Percentiles rank a stretch among this genome's conserved stretches.
Conservation (phyloP, 2,113 vertebrate species). For the Pseudorasbora parva region DNA sequence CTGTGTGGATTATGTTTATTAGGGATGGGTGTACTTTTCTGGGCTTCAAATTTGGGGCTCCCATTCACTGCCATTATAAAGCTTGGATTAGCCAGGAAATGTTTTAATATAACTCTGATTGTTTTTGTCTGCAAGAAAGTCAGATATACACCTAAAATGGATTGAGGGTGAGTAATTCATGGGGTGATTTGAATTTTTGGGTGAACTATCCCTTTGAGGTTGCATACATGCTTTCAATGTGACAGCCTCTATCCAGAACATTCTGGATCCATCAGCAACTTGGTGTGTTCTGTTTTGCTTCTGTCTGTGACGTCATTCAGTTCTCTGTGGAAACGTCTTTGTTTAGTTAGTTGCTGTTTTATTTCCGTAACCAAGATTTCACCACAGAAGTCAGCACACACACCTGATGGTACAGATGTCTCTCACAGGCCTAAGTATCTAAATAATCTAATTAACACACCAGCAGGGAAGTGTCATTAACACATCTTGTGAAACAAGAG, state of each 20-base stretch:
- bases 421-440: background rate
- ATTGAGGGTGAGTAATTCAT: too few relatives aligned
- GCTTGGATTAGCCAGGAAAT: too few relatives aligned
- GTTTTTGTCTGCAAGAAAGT: too few relatives aligned
- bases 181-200: too few relatives aligned
- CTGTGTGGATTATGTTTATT: too few relatives aligned
- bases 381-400: background rate
- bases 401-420: background rate
- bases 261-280: background rate
- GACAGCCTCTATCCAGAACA: background rate
- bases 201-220: too few relatives aligned
- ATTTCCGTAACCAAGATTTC: conserved; percentile 6
- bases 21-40: too few relatives aligned
- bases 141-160: too few relatives aligned
- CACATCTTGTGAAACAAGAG: background rate
- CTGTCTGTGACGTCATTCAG: background rate
- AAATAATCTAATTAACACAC: background rate
- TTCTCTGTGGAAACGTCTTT: background rate
- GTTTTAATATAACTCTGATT: too few relatives aligned
- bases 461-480: background rate
- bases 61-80: too few relatives aligned
- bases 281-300: background rate
- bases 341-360: conserved; percentile 9
- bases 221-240: background rate
- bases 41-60: too few relatives aligned